Evolutionary conservation across 2,113 vertebrate genomes (phyloP).

Genomic region (Paradisaea rubra): DNA sequence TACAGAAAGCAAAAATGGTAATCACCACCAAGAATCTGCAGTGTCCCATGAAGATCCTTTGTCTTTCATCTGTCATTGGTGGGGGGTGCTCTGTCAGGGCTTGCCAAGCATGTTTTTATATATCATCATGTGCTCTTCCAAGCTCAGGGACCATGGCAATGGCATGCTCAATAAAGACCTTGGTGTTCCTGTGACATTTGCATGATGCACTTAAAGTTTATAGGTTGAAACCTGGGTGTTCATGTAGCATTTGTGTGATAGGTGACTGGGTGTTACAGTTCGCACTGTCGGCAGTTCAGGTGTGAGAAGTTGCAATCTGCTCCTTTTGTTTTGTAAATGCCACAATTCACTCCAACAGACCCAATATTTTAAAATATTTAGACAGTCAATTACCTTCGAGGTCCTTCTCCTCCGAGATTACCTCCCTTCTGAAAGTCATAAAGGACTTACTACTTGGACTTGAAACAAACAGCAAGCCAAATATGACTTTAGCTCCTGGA

Average conservation of each 20-base stretch:
- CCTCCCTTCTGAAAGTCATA: neutral
- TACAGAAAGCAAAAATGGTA: neutral
- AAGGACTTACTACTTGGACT: neutral
- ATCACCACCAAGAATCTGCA: neutral
- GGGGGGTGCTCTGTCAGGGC: fast-evolving
- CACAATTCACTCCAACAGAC: neutral
- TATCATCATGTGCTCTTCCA: neutral
- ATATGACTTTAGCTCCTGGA: neutral
- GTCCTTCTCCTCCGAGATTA: neutral
- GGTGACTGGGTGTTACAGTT: neutral
- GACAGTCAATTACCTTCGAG: neutral
- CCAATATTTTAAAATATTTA: neutral
- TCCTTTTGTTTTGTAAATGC: neutral
- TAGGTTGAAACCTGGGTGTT: neutral
- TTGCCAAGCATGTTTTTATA: neutral
- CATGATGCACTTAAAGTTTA: neutral
- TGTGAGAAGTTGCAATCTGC: neutral
- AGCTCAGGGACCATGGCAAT: no score
- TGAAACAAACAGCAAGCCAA: neutral
- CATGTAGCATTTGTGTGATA: neutral
- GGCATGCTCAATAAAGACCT: neutral
- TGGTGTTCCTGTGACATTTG: neutral
- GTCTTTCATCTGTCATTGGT: neutral
- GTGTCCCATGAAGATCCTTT: neutral
- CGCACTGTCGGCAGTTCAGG: no score